Evolutionary conservation across 2,113 vertebrate genomes (phyloP), one percentile per base, ranked within the genome.

Genomic region (Neofelis nebulosa): DNA sequence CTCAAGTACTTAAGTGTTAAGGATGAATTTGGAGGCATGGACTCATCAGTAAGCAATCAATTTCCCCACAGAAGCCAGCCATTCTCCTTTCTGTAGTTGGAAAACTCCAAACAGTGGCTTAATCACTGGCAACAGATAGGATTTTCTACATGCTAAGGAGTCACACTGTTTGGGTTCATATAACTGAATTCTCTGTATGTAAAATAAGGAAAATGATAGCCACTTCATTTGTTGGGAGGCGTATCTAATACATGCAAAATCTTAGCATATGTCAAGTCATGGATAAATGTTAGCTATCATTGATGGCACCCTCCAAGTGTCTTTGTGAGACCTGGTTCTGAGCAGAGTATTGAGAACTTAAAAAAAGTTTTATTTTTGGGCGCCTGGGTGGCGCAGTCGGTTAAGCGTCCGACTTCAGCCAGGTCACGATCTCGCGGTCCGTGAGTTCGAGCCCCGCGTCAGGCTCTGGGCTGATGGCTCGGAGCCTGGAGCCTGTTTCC

Each of bases 101-200:
- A 57, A 63, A 41, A 27, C 31, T 63, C 68, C 5, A 7, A 86
- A 48, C 3, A 2, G 86, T 7, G 76, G 63, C 52, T 52, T 21
- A 3, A 2, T 18, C 7, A 14, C 66, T 18, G 18, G 68, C 2
- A 13, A 55, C 1, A 63, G 31, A 74, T 10, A 9, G 83, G 41
- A 31, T 25, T 55, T 9, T 2, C 1, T 15, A 8, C 0, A 16
- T 2, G 2, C 13, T 13, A 2, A 0, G 6, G 14, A 66, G 4
- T 63, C 38, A 8, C 9, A 2, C 13, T 10, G 38, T 76, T 38
- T 25, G 69, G 19, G 21, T 36, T 38, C 8, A 4, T 3, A 3
- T 68, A 5, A 25, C 14, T 7, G 33, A 66, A 23, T 80, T 95
- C 71, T 36, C 78, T 4, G 23, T 11, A 7, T 69, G 38, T 41